Percentiles rank a stretch among this genome's conserved stretches.
Conservation (phyloP, 2,113 vertebrate genomes). For the Triplophysa dalaica region DNA sequence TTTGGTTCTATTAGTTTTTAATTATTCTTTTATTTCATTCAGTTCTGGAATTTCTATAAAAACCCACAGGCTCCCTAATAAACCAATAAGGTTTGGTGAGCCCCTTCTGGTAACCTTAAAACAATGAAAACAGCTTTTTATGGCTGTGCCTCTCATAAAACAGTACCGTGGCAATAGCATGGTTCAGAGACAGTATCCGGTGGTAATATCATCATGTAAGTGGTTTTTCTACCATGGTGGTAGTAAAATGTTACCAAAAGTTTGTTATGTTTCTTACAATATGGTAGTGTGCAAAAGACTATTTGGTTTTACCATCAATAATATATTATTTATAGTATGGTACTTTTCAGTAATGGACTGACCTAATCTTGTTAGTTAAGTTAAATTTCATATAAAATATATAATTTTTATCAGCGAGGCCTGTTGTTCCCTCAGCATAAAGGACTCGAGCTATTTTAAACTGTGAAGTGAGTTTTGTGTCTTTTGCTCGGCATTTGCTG, state of each 20-base stretch:
- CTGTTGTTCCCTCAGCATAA: constrained; percentile 30
- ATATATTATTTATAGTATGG: not conserved
- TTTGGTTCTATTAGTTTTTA: no score
- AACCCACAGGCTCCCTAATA: no score
- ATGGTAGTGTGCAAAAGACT: not conserved
- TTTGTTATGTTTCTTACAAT: not conserved
- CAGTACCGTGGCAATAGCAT: not conserved
- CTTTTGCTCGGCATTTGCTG: constrained; percentile 43
- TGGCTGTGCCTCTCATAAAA: not conserved
- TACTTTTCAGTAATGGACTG: no score
- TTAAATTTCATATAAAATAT: not conserved
- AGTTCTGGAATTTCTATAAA: no score
- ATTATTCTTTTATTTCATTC: no score
- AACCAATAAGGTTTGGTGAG: no score
- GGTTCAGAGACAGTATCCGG: not conserved
- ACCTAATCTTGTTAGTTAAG: no score
- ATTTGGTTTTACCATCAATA: not conserved
- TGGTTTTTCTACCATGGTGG: no score
- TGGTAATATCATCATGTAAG: not conserved
- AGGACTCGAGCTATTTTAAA: constrained; percentile 41
- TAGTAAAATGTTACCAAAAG: no score
- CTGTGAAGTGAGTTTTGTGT: constrained; percentile 23
- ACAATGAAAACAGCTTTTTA: no score
- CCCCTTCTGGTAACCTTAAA: no score
- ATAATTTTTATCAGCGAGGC: constrained; percentile 19